Evolutionary conservation across 2,797 vertebrate genomes (phyloP).

Genomic region (Austrolebias charrua): DNA sequence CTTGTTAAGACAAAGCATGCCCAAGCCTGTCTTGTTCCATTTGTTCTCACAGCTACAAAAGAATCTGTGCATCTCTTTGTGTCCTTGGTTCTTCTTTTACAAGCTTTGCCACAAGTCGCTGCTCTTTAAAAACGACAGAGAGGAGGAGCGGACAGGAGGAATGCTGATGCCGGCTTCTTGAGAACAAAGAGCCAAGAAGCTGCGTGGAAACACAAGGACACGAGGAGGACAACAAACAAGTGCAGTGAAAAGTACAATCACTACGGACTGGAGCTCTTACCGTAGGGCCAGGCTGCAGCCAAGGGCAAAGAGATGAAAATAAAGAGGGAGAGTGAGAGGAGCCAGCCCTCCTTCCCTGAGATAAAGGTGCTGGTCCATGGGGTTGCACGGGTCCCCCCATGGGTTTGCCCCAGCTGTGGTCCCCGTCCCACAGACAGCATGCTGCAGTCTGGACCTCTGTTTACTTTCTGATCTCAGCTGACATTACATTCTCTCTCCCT

Average conservation of each 20-base stretch:
- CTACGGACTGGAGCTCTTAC: constrained; percentile 66
- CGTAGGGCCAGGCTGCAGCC: constrained; percentile 75
- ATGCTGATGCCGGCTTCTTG: constrained; percentile 67
- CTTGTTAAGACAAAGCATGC: constrained; percentile 22
- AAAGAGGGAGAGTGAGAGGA: constrained; percentile 69
- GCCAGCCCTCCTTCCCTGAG: constrained; percentile 54
- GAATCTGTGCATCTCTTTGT: constrained; percentile 37
- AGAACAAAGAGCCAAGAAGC: constrained; percentile 70
- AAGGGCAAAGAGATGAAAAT: constrained; percentile 66
- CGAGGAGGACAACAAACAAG: constrained; percentile 21
- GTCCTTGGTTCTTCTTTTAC: constrained; percentile 29
- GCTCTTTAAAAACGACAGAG: constrained; percentile 27
- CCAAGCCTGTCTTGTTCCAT: constrained; percentile 34
- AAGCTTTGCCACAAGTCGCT: constrained; percentile 22
- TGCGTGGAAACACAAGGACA: constrained; percentile 26
- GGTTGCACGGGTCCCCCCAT: constrained; percentile 44
- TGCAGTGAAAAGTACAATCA: constrained; percentile 24
- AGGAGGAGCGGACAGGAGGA: constrained; percentile 47
- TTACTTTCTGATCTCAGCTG: constrained; percentile 86
- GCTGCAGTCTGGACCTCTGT: constrained; percentile 82
- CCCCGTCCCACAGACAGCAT: constrained; percentile 76
- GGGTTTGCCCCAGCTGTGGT: constrained; percentile 67
- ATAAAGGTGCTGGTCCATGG: constrained; percentile 43
- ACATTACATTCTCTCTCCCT: constrained; percentile 78
- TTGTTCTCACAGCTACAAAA: background rate